Base-by-base conservation (phyloP, 64 coral and sea anemone genomes). In the Stichodactyla helianthus region DNA sequence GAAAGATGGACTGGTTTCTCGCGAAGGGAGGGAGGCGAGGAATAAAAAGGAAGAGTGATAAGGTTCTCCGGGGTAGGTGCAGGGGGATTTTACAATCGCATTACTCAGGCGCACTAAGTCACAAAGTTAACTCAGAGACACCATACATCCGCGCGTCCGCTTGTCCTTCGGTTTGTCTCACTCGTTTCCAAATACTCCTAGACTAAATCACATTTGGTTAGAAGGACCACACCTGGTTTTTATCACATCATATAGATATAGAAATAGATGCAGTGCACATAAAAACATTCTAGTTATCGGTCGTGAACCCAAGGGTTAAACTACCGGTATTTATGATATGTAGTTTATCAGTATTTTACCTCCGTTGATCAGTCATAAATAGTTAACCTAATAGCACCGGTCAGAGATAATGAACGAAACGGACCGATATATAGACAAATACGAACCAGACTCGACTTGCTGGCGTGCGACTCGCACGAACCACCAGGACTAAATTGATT, bases 281-380 rank as follows among this genome's bases (percentile, higher is more conserved):
- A 11, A 74, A 74, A 31, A 7, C n/a, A 44, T 44, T 44, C 7
- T 4, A 74, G 68, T 74, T 74, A 74, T 74, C 25, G 68, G 68
- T 74, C 25, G 27, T 10, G 20, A 23, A 13, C n/a, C 10, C 68
- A 74, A 74, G 26, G 68, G 68, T 74, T 74, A 74, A 74, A 74
- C 68, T 28, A 31, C 20, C 68, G 68, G 68, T 35, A 74, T 74
- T 74, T 74, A 74, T 74, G 68, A 74, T 74, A 74, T 74, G 68
- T 13, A 4, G 26, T 74, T 44, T 74, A 74, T 74, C 68, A 74
- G 25, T 31, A 7, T 13, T 74, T 74, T 74, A 31, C 26, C 68
- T 27, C 10, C 8, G 20, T 74, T 31, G n/a, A 74, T 74, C 68
- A 10, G 25, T 65, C 22, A 31, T 74, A 31, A 74, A 74, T 31